Percentiles rank a stretch among this genome's conserved stretches.
Evolutionary conservation across 2,888 invertebrate species (phyloP).

Genomic region (Macaria notata): DNA sequence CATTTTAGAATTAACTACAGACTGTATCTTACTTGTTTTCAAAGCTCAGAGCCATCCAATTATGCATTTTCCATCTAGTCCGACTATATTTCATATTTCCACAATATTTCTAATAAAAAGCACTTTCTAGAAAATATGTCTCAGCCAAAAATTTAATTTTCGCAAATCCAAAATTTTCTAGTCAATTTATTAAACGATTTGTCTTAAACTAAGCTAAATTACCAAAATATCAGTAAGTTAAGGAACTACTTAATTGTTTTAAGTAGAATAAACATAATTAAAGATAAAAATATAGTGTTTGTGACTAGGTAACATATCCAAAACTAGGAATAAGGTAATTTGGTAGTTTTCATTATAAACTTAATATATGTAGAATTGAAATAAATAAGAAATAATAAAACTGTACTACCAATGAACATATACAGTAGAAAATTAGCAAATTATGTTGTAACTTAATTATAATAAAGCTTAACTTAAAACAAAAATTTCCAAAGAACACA

Average conservation of each 20-base stretch:
- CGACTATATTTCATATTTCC: constrained; percentile 43
- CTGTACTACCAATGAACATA: constrained; percentile 24
- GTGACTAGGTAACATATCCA: not conserved
- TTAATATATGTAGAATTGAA: not conserved
- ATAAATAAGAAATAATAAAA: constrained; percentile 1
- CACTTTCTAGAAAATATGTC: constrained; percentile 50
- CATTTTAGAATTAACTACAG: constrained; percentile 19
- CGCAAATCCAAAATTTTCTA: constrained; percentile 78
- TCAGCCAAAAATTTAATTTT: constrained; percentile 59
- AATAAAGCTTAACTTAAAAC: no score
- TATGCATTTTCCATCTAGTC: constrained; percentile 55
- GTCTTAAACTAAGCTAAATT: constrained; percentile 65
- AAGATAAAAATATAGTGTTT: not conserved
- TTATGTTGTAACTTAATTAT: not conserved
- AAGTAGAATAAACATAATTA: no score
- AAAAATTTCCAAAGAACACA: no score
- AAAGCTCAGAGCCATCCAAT: constrained; percentile 36
- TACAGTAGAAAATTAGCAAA: not conserved
- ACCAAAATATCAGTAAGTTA: constrained; percentile 61
- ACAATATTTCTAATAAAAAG: constrained; percentile 26
- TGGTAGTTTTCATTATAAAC: no score
- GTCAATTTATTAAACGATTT: constrained; percentile 65
- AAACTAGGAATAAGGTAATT: not conserved
- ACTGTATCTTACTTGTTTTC: constrained; percentile 26
- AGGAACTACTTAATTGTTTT: constrained; percentile 21